Conservation (phyloP, 2,113 vertebrate genomes). For the Lepus americanus region DNA sequence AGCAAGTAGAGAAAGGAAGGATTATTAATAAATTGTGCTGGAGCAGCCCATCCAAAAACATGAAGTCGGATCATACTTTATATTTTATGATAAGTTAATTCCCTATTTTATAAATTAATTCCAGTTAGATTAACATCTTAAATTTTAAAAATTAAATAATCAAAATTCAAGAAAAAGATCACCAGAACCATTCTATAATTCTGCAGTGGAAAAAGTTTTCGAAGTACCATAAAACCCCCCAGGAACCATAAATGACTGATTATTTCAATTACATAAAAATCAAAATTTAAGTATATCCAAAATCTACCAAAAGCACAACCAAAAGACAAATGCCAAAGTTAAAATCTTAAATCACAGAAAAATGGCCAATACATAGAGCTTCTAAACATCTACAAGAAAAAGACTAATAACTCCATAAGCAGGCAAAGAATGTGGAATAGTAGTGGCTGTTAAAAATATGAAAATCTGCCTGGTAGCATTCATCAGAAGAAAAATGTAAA, state of each 20-base stretch:
- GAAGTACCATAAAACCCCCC: not conserved
- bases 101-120: not conserved
- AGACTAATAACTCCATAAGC: not conserved
- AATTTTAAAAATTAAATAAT: conserved; percentile 31
- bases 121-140: not conserved
- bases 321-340: conserved; percentile 3
- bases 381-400: not conserved
- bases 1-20: conserved; percentile 10
- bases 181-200: not conserved
- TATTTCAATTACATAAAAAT: conserved; percentile 7
- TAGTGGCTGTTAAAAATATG: not conserved
- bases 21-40: not conserved
- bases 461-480: not conserved
- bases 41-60: not conserved
- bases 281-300: conserved; percentile 23
- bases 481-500: not conserved
- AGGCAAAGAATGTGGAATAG: not conserved
- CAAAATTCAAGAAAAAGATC: conserved; percentile 19
- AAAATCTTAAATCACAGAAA: conserved; percentile 19
- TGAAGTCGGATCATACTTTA: not conserved
- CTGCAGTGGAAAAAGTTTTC: not conserved
- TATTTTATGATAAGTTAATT: not conserved
- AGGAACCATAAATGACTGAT: not conserved
- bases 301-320: not conserved
- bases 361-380: not conserved